Evolutionary conservation across 2,113 vertebrate genomes (phyloP).

Genomic region (Trogon melanurus): DNA sequence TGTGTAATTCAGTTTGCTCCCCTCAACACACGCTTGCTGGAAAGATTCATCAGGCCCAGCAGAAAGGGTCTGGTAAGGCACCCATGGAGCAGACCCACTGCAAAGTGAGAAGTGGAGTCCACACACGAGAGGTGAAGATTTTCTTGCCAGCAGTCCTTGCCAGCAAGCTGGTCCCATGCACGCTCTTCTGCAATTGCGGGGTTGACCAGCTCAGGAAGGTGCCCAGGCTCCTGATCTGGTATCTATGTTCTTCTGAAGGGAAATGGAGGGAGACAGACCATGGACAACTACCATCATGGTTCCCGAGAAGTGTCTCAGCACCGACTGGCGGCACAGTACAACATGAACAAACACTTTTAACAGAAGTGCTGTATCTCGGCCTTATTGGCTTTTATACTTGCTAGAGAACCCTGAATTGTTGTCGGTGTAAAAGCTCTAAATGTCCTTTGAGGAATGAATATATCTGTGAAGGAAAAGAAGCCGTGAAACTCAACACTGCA

Average conservation of each 20-base stretch:
- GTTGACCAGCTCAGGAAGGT: background rate
- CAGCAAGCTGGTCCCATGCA: background rate
- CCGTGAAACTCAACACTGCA: background rate
- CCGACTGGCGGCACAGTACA: background rate
- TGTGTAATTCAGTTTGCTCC: background rate
- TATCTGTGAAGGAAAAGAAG: background rate
- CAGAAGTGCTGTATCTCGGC: background rate
- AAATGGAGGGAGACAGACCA: background rate
- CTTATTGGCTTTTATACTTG: background rate
- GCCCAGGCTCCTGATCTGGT: accelerated
- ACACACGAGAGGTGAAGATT: accelerated
- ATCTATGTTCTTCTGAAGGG: background rate
- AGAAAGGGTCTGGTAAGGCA: background rate
- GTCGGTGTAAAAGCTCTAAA: background rate
- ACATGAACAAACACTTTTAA: background rate
- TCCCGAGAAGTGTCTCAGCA: background rate
- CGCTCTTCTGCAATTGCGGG: background rate
- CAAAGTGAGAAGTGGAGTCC: background rate
- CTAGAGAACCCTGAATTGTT: background rate
- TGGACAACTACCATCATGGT: background rate
- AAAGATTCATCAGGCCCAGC: background rate
- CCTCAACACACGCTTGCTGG: background rate
- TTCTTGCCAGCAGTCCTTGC: background rate
- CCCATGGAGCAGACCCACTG: background rate
- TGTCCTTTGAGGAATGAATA: background rate